Evolutionary conservation across 2,888 invertebrate species (phyloP).

Genomic region (Eupithecia subfuscata): DNA sequence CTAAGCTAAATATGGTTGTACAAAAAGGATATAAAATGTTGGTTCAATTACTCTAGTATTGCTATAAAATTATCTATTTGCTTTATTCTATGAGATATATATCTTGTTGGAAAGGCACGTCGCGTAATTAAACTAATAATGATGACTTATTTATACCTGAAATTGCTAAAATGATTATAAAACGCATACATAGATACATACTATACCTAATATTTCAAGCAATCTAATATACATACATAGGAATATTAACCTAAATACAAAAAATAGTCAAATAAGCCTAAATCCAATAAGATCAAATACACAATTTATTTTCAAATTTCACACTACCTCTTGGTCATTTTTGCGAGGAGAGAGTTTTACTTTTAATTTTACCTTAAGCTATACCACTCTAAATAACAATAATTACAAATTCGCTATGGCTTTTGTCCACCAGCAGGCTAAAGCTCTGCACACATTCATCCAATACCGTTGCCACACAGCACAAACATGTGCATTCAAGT

Average conservation of each 20-base stretch:
- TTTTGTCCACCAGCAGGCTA: neutral
- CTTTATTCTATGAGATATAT: neutral
- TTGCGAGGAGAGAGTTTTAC: conserved; percentile 23
- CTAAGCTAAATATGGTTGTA: neutral
- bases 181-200: neutral
- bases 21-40: neutral
- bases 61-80: neutral
- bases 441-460: too few species aligned
- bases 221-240: conserved; percentile 13
- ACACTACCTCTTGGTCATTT: conserved; percentile 22
- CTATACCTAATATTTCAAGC: conserved; percentile 9
- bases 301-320: neutral
- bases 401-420: neutral
- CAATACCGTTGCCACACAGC: too few species aligned
- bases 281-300: conserved; percentile 15
- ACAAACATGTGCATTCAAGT: too few species aligned
- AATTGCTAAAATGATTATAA: neutral
- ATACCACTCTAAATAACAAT: neutral
- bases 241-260: neutral
- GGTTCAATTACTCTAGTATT: neutral
- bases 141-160: neutral
- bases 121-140: conserved; percentile 20
- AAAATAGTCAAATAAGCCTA: neutral
- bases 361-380: neutral
- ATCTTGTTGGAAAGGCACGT: conserved; percentile 3